A percentile compares a stretch with the other conserved stretches of the same genome.
phyloP scores from a whole-genome alignment of 2,888 invertebrate genomes.

The Ormyrus labotus region DNA sequence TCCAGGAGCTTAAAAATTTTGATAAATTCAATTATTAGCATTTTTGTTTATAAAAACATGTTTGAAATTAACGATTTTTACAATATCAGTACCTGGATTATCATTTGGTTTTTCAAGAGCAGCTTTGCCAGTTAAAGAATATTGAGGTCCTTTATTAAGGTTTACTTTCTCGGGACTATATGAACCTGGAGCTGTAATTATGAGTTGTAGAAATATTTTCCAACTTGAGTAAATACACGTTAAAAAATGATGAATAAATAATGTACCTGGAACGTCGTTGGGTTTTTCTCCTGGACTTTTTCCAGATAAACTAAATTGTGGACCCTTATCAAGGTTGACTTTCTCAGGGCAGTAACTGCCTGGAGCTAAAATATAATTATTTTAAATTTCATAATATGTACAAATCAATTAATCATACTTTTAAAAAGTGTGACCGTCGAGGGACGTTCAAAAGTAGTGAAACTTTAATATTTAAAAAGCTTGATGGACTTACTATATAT shows the following conservation, averaged over 20 bases:
- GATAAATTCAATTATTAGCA: not conserved
- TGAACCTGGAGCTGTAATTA: constrained; percentile 61
- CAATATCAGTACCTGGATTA: constrained; percentile 50
- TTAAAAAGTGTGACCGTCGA: too few relatives aligned
- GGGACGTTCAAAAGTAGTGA: too few relatives aligned
- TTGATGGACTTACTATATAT: too few relatives aligned
- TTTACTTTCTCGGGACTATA: constrained; percentile 65
- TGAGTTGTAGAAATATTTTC: not conserved
- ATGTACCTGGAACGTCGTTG: constrained; percentile 60
- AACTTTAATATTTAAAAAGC: too few relatives aligned
- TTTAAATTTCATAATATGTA: constrained; percentile 46
- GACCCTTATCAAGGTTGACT: constrained; percentile 67
- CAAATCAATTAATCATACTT: constrained; percentile 69
- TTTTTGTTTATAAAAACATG: not conserved
- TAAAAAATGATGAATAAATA: not conserved
- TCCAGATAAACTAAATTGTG: constrained; percentile 63
- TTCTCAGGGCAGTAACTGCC: constrained; percentile 73
- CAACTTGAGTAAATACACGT: not conserved
- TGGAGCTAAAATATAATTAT: constrained; percentile 77
- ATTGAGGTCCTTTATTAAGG: constrained; percentile 61
- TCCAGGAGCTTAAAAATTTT: constrained; percentile 73
- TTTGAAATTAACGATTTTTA: too few relatives aligned
- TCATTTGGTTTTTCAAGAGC: constrained; percentile 59
- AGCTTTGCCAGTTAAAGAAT: constrained; percentile 64
- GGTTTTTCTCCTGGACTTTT: constrained; percentile 60